A percentile compares a stretch with the other conserved stretches of the same genome.
Conservation (phyloP, 2,888 invertebrate genomes). For the Oxytorus armatus region DNA sequence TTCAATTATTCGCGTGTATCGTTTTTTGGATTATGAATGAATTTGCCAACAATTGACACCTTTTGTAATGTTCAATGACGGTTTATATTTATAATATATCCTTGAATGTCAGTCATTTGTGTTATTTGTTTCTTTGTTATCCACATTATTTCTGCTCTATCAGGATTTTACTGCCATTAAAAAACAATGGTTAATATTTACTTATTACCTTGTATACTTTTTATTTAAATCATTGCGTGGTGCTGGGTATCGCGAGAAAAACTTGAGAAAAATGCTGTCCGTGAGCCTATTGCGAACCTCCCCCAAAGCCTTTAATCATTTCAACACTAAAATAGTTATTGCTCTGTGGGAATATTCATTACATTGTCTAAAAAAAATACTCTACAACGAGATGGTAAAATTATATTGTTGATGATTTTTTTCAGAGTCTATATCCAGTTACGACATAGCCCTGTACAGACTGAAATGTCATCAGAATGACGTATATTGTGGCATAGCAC, state of each 20-base stretch:
- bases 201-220: not conserved
- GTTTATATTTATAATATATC: not conserved
- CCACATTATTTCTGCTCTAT: not conserved
- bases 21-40: not conserved
- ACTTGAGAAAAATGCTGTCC: not conserved
- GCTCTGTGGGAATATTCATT: not conserved
- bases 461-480: constrained; percentile 88
- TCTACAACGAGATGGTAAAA: not conserved
- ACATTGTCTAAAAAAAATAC: not conserved
- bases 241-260: not conserved
- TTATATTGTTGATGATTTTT: constrained; percentile 30
- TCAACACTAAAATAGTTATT: not conserved
- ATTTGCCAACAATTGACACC: not conserved
- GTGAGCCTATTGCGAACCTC: not conserved
- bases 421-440: constrained; percentile 83
- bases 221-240: not conserved
- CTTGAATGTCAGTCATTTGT: not conserved
- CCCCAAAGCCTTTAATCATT: not conserved
- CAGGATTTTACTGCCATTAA: not conserved
- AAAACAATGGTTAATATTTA: not conserved
- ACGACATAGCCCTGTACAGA: constrained; percentile 88
- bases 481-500: constrained; percentile 88
- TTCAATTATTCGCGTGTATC: not conserved
- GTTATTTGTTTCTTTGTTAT: not conserved
- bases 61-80: not conserved